Evolutionary conservation across 2,797 vertebrate species (phyloP).

Genomic region (Poecilia velifera): DNA sequence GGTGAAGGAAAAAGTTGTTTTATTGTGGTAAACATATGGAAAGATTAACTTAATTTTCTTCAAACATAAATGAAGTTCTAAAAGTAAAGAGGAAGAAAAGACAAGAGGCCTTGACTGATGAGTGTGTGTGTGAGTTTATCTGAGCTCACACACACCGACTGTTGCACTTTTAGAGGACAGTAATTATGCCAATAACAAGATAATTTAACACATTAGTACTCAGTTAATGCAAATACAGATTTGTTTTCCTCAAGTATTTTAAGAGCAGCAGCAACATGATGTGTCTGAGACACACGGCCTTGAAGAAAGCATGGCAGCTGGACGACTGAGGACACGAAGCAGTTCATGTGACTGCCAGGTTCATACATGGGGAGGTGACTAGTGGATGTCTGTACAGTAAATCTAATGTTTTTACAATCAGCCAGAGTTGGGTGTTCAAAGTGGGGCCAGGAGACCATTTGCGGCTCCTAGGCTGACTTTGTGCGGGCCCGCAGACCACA

Average conservation of each 20-base stretch:
- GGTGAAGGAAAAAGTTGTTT: neutral
- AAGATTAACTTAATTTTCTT: conserved; percentile 16
- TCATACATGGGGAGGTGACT: neutral
- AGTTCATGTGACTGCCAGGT: conserved; percentile 10
- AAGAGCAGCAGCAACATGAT: neutral
- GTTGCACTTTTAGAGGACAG: conserved; percentile 22
- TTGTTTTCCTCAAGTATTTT: neutral
- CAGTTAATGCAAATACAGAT: neutral
- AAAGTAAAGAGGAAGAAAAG: conserved; percentile 28
- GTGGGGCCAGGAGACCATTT: too few species aligned
- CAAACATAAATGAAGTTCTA: conserved; percentile 4
- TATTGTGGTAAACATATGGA: conserved; percentile 2
- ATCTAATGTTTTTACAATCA: neutral
- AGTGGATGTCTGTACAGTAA: neutral
- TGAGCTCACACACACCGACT: neutral
- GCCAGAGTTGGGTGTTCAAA: neutral
- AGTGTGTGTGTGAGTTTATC: conserved; percentile 25
- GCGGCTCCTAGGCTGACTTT: too few species aligned
- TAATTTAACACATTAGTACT: conserved; percentile 24
- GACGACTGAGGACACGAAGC: conserved; percentile 4
- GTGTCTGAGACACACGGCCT: neutral
- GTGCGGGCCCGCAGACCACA: too few species aligned
- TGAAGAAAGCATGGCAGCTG: neutral
- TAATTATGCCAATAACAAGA: conserved; percentile 15
- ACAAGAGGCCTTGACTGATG: conserved; percentile 7